phyloP scores from a whole-genome alignment of 2,797 vertebrate genomes.

The Coilia nasus region DNA sequence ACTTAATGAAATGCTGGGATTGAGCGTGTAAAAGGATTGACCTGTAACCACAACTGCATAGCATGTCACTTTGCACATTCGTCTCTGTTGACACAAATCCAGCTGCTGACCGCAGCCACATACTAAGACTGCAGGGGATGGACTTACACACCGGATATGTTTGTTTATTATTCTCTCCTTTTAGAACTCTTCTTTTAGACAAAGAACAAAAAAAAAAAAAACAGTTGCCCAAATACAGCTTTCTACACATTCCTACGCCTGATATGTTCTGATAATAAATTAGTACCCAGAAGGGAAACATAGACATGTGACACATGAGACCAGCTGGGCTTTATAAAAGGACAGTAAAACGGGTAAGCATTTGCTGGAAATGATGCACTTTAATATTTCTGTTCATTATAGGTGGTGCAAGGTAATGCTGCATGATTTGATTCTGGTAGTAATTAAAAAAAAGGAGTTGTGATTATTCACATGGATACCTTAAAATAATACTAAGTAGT shows the following conservation, averaged over 20 bases:
- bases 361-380: too few species aligned
- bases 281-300: neutral
- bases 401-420: too few species aligned
- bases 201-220: neutral
- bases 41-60: neutral
- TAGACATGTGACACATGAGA: neutral
- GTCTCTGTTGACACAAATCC: neutral
- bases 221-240: constrained; percentile 16
- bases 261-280: neutral
- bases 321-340: too few species aligned
- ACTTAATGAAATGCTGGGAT: neutral
- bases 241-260: neutral
- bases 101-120: neutral
- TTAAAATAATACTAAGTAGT: too few species aligned
- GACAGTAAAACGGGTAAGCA: too few species aligned
- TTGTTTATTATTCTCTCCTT: constrained; percentile 10
- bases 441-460: too few species aligned
- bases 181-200: neutral
- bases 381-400: too few species aligned
- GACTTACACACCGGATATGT: neutral
- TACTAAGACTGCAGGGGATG: neutral
- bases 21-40: neutral
- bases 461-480: too few species aligned
- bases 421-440: too few species aligned
- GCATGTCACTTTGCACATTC: neutral